phyloP scores from a whole-genome alignment of 2,797 vertebrate genomes.

The Dermochelys coriacea region DNA sequence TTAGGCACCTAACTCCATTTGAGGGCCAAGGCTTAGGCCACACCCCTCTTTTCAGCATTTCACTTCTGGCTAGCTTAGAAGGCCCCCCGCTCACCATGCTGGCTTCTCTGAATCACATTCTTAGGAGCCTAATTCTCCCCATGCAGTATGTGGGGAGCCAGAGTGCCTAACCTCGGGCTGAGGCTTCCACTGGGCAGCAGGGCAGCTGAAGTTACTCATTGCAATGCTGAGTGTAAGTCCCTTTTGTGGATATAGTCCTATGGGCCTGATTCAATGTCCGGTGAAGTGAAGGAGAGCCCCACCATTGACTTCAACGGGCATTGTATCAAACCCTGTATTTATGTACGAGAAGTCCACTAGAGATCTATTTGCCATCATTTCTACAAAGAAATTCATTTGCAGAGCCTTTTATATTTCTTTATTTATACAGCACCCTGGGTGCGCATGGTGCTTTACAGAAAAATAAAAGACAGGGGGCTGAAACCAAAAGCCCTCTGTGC shows the following conservation, averaged over 20 bases:
- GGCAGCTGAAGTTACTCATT: background rate
- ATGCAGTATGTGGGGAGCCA: background rate
- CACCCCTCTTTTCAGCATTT: background rate
- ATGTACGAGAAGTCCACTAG: background rate
- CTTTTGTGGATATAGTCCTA: background rate
- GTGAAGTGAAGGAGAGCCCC: background rate
- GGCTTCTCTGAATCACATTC: background rate
- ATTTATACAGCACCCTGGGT: background rate
- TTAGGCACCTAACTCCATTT: background rate
- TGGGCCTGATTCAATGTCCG: background rate
- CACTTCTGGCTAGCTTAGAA: background rate
- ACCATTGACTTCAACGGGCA: background rate
- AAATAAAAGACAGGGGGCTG: background rate
- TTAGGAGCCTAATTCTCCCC: background rate
- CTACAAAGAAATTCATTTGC: background rate
- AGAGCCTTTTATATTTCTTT: background rate
- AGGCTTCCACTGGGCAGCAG: background rate
- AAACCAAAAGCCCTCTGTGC: fast-evolving
- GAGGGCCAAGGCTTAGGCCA: background rate
- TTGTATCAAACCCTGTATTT: background rate
- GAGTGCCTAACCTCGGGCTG: background rate
- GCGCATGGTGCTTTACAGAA: background rate
- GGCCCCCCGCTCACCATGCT: background rate
- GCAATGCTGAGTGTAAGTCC: background rate
- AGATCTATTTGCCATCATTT: background rate